phyloP scores from a whole-genome alignment of 2,888 invertebrate species.

The Drosophila phalerata region DNA sequence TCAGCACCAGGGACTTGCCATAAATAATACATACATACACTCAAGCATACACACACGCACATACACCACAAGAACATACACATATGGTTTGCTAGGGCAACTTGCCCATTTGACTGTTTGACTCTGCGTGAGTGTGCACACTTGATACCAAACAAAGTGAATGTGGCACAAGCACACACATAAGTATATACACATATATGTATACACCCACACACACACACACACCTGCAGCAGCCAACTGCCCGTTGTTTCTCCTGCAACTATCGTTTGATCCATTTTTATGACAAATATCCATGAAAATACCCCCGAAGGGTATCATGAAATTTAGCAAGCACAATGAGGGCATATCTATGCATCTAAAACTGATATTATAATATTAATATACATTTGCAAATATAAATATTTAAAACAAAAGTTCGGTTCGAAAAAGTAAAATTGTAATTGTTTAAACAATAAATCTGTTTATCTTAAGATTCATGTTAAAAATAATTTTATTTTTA shows the following conservation, averaged over 20 bases:
- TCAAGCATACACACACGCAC: slow-evolving; percentile 18
- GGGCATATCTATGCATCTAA: not conserved
- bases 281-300: slow-evolving; percentile 40
- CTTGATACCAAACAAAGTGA: slow-evolving; percentile 75
- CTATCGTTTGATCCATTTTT: slow-evolving; percentile 38
- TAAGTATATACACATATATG: not conserved
- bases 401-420: not conserved
- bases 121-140: slow-evolving; percentile 61
- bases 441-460: too few species aligned
- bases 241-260: slow-evolving; percentile 17
- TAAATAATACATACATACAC: slow-evolving; percentile 51
- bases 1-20: slow-evolving; percentile 63
- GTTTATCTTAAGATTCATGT: too few species aligned
- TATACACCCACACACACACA: slow-evolving; percentile 28
- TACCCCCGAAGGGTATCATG: slow-evolving; percentile 35
- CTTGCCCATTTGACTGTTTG: slow-evolving; percentile 55
- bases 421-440: too few species aligned
- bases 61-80: slow-evolving; percentile 14
- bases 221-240: slow-evolving; percentile 59
- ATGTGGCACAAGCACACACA: slow-evolving; percentile 66
- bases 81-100: slow-evolving; percentile 34
- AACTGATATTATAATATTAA: not conserved
- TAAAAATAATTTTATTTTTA: too few species aligned
- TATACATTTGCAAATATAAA: not conserved
- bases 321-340: slow-evolving; percentile 36